A percentile compares a stretch with the other conserved stretches of the same genome.
Evolutionary conservation across 2,113 vertebrate genomes (phyloP).

Genomic region (Lasiurus borealis): DNA sequence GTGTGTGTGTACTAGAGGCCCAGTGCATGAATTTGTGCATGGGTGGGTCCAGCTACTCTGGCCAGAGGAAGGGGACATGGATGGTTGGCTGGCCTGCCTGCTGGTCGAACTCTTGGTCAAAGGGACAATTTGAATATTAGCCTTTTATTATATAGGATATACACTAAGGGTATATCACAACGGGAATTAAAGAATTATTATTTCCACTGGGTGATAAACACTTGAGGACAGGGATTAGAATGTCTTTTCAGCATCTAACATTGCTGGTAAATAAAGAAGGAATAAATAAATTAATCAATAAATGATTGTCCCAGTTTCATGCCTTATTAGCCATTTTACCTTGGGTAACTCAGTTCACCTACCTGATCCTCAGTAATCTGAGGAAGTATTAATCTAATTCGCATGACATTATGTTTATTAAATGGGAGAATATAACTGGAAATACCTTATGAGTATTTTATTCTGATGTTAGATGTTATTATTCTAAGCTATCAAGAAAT

Average conservation of each 20-base stretch:
- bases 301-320: background rate
- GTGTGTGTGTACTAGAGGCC: no score
- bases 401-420: background rate
- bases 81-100: no score
- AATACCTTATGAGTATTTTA: slow-evolving; percentile 52
- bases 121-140: no score
- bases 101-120: no score
- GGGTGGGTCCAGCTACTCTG: no score
- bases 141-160: no score
- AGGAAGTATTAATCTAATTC: background rate
- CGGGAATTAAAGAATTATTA: background rate
- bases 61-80: no score
- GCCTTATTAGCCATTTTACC: background rate
- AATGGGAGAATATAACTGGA: slow-evolving; percentile 30
- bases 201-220: background rate
- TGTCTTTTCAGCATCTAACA: background rate
- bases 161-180: background rate
- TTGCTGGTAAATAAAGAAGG: background rate
- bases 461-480: background rate
- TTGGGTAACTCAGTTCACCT: background rate
- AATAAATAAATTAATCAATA: background rate
- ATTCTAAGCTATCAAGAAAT: slow-evolving; percentile 30
- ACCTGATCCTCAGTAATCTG: background rate
- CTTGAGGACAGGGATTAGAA: background rate
- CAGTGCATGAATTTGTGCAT: no score